A percentile compares a stretch with the other conserved stretches of the same genome.
Conservation (phyloP, 2,888 invertebrate genomes). For the Xestia sexstrigata region DNA sequence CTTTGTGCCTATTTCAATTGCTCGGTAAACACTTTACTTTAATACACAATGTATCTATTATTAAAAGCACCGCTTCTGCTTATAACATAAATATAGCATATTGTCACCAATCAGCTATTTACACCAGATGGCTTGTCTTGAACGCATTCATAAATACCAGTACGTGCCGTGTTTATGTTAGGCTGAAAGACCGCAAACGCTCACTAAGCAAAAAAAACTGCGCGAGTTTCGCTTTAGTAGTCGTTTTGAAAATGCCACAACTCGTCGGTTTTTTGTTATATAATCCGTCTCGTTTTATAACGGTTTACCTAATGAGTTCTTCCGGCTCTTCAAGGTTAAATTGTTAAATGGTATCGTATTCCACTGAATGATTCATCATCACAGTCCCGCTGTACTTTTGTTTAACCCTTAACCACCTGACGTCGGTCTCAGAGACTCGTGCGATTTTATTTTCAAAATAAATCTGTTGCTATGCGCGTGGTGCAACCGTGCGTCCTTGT, state of each 20-base stretch:
- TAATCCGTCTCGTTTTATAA: neutral
- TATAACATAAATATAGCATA: neutral
- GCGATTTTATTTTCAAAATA: too few species aligned
- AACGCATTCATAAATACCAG: neutral
- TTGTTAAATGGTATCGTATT: conserved; percentile 12
- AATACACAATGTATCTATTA: neutral
- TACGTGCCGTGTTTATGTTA: neutral
- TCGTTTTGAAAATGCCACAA: neutral
- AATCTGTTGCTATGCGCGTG: too few species aligned
- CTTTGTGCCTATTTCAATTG: neutral
- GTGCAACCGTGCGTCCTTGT: too few species aligned
- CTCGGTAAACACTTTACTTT: neutral
- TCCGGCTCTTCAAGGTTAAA: conserved; percentile 20
- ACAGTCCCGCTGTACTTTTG: neutral
- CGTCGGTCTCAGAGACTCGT: too few species aligned
- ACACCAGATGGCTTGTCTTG: neutral
- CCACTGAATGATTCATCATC: conserved; percentile 22
- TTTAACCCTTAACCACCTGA: too few species aligned
- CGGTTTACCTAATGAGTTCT: conserved; percentile 6
- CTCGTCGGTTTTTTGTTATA: neutral
- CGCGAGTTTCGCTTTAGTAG: too few species aligned
- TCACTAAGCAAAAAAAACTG: neutral
- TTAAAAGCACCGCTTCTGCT: neutral
- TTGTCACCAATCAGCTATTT: conserved; percentile 11
- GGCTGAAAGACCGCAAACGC: neutral